phyloP scores from a whole-genome alignment of 1,140 invertebrate species.

The Zaprionus camerounensis region DNA sequence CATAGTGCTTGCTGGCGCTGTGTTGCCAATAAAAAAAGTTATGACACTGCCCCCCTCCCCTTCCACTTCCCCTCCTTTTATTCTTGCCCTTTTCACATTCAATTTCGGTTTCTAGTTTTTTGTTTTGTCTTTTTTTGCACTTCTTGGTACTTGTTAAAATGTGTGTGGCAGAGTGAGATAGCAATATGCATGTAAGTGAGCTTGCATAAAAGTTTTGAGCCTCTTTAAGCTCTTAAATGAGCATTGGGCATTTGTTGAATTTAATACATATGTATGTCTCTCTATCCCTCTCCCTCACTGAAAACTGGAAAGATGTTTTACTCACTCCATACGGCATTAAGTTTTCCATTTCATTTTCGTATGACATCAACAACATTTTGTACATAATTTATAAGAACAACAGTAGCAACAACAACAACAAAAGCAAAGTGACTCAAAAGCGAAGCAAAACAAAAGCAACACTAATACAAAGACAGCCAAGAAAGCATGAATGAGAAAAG shows the following conservation, averaged over 20 bases:
- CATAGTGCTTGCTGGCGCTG: slow-evolving; percentile 31
- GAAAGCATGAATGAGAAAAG: slow-evolving; percentile 56
- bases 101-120: slow-evolving; percentile 24
- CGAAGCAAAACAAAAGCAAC: slow-evolving; percentile 43
- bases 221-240: slow-evolving; percentile 5
- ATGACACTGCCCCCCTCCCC: slow-evolving; percentile 24
- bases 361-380: slow-evolving; percentile 66
- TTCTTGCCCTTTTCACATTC: slow-evolving; percentile 32
- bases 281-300: not conserved
- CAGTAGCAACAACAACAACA: slow-evolving; percentile 28
- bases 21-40: slow-evolving; percentile 55
- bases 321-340: slow-evolving; percentile 20
- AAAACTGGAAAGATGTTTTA: not conserved
- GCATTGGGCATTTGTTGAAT: not conserved
- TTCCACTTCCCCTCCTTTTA: not conserved
- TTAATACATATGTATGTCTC: not conserved
- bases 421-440: slow-evolving; percentile 27
- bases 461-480: slow-evolving; percentile 30
- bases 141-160: slow-evolving; percentile 29
- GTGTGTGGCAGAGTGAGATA: not conserved
- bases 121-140: slow-evolving; percentile 13
- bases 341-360: slow-evolving; percentile 46
- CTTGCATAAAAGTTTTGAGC: slow-evolving; percentile 9
- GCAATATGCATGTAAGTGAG: not conserved
- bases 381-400: slow-evolving; percentile 58